Conservation (phyloP, 2,113 vertebrate species). For the Ammodytes marinus region DNA sequence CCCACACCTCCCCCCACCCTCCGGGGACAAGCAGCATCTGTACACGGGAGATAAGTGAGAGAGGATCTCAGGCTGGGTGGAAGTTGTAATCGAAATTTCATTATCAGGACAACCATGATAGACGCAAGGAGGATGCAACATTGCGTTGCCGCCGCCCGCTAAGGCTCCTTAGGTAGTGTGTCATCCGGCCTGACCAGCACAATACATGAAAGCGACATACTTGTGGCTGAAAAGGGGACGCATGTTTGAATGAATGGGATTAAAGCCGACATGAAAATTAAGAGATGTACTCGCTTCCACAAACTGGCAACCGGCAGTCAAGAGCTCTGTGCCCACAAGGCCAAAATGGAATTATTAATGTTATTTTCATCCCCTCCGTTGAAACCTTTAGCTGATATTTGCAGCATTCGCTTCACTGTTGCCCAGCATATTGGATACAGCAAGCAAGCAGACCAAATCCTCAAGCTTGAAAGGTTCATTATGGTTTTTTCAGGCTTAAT, state of each 20-base stretch:
- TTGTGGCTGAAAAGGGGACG: background rate
- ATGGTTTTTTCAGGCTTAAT: slow-evolving; percentile 24
- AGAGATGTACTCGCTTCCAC: background rate
- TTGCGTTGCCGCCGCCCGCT: slow-evolving; percentile 22
- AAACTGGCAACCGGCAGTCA: background rate
- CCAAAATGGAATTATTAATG: slow-evolving; percentile 9
- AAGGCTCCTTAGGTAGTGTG: background rate
- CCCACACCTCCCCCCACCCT: background rate
- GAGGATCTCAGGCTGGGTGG: slow-evolving; percentile 58
- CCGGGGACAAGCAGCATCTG: slow-evolving; percentile 63
- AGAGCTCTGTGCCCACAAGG: background rate
- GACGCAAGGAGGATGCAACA: slow-evolving; percentile 41
- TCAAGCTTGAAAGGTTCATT: background rate
- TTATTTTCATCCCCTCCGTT: slow-evolving; percentile 13
- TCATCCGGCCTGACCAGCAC: slow-evolving; percentile 5
- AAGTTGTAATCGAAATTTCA: slow-evolving; percentile 78
- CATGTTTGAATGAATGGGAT: background rate
- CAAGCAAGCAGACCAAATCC: background rate
- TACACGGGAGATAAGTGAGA: slow-evolving; percentile 75
- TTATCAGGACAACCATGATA: slow-evolving; percentile 65
- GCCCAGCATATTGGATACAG: background rate
- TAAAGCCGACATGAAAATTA: slow-evolving; percentile 7
- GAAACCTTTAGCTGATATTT: slow-evolving; percentile 33
- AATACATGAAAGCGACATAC: background rate
- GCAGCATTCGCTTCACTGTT: slow-evolving; percentile 21